phyloP scores from a whole-genome alignment of 2,113 vertebrate genomes.

The Sebastes schlegelii region DNA sequence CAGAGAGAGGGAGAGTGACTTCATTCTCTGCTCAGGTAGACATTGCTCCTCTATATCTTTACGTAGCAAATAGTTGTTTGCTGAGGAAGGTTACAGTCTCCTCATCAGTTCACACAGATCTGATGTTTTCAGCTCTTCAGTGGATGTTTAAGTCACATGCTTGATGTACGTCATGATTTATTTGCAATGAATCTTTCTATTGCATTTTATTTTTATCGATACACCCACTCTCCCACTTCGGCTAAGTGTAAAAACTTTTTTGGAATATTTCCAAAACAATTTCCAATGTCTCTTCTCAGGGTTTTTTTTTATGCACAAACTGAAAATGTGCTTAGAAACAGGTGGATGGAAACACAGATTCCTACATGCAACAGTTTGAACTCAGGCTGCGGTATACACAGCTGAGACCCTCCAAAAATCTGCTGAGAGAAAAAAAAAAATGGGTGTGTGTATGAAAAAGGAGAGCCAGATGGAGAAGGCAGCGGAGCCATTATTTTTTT shows the following conservation, averaged over 20 bases:
- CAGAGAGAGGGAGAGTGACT: too few species aligned
- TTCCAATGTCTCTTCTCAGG: background rate
- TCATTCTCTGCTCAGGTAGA: too few species aligned
- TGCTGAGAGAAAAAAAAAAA: conserved; percentile 20
- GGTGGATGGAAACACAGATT: background rate
- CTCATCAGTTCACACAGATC: background rate
- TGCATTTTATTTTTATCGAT: background rate
- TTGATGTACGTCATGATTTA: background rate
- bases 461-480: conserved; percentile 47
- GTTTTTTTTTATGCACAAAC: background rate
- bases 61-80: too few species aligned
- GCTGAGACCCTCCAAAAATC: conserved; percentile 48
- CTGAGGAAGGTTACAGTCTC: background rate
- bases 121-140: background rate
- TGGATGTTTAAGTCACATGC: background rate
- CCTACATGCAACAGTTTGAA: background rate
- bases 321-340: background rate
- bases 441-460: conserved; percentile 22
- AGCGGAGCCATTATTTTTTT: conserved; percentile 27
- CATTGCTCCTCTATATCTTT: too few species aligned
- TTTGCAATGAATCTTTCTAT: background rate
- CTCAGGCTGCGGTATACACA: conserved; percentile 1
- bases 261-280: too few species aligned
- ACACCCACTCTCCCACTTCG: background rate
- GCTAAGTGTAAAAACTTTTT: background rate